Percentiles rank a stretch among this genome's conserved stretches.
Evolutionary conservation across 2,888 invertebrate genomes (phyloP).

Genomic region (Nomada goodeniana): DNA sequence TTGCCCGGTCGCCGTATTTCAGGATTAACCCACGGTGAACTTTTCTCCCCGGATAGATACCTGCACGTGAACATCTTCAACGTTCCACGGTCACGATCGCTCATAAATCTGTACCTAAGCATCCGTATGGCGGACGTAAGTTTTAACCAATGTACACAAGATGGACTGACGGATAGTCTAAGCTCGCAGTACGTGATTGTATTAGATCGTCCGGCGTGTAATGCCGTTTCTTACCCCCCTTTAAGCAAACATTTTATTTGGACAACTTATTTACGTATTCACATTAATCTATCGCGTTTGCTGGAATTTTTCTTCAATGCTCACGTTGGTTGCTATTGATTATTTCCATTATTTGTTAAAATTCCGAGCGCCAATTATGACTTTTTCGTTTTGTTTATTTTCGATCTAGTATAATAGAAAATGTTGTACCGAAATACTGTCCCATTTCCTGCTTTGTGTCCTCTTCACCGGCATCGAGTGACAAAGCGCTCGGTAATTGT

Average conservation of each 20-base stretch:
- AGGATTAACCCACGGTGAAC: constrained; percentile 64
- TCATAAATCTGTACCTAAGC: constrained; percentile 51
- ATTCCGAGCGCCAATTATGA: too few species aligned
- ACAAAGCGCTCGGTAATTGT: constrained; percentile 75
- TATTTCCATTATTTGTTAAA: too few species aligned
- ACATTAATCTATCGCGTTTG: too few species aligned
- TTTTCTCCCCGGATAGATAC: constrained; percentile 51
- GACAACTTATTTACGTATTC: too few species aligned
- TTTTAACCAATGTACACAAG: neutral
- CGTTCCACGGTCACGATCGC: constrained; percentile 35
- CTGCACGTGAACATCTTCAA: constrained; percentile 54
- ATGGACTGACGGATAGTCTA: neutral
- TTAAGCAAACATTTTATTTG: too few species aligned
- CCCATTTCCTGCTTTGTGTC: constrained; percentile 22
- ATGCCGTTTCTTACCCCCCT: neutral
- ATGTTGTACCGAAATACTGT: constrained; percentile 32
- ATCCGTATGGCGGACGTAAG: constrained; percentile 24
- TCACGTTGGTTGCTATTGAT: too few species aligned
- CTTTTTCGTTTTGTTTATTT: too few species aligned
- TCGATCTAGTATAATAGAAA: constrained; percentile 17
- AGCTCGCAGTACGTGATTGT: too few species aligned
- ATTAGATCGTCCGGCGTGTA: neutral
- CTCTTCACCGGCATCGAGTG: constrained; percentile 20
- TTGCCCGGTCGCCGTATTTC: constrained; percentile 48
- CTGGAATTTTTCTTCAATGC: too few species aligned